Base-by-base conservation (phyloP, 2,113 vertebrate species). In the Etheostoma cragini region DNA sequence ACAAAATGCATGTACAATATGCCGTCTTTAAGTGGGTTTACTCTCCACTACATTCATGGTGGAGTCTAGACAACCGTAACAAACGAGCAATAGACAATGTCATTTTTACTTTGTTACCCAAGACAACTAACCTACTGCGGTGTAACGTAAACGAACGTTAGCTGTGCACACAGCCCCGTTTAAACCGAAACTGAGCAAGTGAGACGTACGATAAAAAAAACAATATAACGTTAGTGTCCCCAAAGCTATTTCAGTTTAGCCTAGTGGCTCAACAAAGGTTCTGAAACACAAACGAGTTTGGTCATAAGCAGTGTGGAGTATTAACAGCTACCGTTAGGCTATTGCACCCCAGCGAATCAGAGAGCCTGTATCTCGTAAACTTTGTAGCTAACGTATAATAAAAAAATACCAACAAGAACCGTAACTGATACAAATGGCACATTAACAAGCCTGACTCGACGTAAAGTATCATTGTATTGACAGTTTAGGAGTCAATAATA, bases 321-420 rank as follows among this genome's bases (percentile, higher is more conserved):
- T 52, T 21, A 72, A 14, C 30, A 71, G 76, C 78, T 56, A 69
- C 21, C 65, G 45, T 19, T 19, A 33, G 63, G 52, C 72, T 69
- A 69, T 10, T 35, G 80, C 63, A 84, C 2, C 63, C 67, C 71
- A 75, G 70, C 78, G 78, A 81, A 76, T 19, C 76, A 76, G 24
- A 61, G 53, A 88, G 75, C 30, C 62, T 46, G 8, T 38, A 69
- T 87, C 83, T 81, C 81, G 84, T 91, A 89, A 93, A 93, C 90
- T 93, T 93, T 90, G 84, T 26, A 66, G 84, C 80, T 70, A 80
- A 46, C 62, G 73, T 64, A 71, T 58, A 65, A 77, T 64, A 52
- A 46, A 80, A 46, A 80, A 58, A 82, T 65, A 72, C 11, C 61
- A 75, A 72, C 54, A 72, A 21, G 75, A 5, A 68, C 33, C 38